Percentiles rank a stretch among this genome's conserved stretches.
Conservation (phyloP, 2,113 vertebrate genomes). For the Octodon degus region DNA sequence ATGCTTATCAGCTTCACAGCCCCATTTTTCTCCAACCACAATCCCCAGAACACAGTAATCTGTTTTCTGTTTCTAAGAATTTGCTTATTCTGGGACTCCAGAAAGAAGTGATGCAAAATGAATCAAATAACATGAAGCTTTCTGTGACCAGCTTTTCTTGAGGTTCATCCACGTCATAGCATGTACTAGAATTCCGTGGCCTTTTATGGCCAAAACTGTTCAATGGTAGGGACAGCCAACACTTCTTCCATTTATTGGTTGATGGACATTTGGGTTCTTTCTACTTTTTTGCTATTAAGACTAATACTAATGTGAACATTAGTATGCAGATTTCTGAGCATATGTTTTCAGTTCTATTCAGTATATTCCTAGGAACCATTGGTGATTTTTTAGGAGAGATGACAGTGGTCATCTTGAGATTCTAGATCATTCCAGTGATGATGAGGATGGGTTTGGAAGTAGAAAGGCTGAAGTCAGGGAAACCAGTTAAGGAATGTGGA, state of each 20-base stretch:
- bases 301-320: not conserved
- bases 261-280: not conserved
- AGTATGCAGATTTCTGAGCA: not conserved
- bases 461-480: not conserved
- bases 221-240: not conserved
- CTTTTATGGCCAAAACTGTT: not conserved
- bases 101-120: not conserved
- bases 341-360: not conserved
- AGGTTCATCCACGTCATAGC: not conserved
- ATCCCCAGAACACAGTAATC: not conserved
- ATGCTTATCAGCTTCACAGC: not conserved
- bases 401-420: not conserved
- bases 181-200: not conserved
- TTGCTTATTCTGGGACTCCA: not conserved
- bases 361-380: not conserved
- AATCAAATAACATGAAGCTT: not conserved
- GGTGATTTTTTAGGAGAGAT: not conserved
- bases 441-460: not conserved
- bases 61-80: not conserved
- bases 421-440: not conserved
- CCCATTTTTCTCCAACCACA: not conserved
- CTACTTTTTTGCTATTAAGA: not conserved
- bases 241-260: not conserved
- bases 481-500: not conserved
- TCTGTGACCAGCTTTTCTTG: constrained; percentile 2